Base-by-base conservation (phyloP, 2,797 vertebrate genomes). In the Pangasius mekongensis region DNA sequence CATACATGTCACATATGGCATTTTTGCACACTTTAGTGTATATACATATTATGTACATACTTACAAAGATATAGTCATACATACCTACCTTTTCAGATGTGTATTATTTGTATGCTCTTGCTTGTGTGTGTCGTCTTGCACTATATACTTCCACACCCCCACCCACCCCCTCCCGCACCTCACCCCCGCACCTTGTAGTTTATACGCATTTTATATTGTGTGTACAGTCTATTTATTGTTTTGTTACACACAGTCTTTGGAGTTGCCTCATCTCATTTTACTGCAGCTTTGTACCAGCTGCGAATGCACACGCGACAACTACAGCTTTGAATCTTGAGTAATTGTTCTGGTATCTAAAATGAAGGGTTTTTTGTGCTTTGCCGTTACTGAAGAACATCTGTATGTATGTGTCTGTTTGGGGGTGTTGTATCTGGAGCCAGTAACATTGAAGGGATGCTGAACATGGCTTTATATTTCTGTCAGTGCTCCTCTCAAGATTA, bases 361-460 rank as follows among this genome's bases (percentile, higher is more conserved):
- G 36, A 78, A 54, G 3, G 18, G 0, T 80, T n/a, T 54, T 56
- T 56, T 20, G 76, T 54, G n/a, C 7, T 13, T 84, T 20, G n/a
- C 69, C 84, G 43, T 77, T 39, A 9, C 52, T 87, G 78, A 62
- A 36, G 49, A 74, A 66, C 11, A 74, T 60, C 47, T n/a, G 30
- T n/a, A 74, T 74, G 22, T 20, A 49, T 83, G 69, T 52, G 49
- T 39, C 77, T 56, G 64, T 67, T 39, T 66, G 33, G 22, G 24
- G 22, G 54, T 60, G 20, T 36, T 24, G 0, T 81, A 33, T 81
- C 20, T 58, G 20, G 20, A 78, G 18, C 18, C 95, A 95, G 95
- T 95, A 95, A 92, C 93, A 95, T 95, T 94, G 94, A 94, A 93
- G 43, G 92, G 94, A 93, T 93, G 94, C 93, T 94, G 94, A 95